These are phyloP conservation scores for Nicator chloris DNA, from an alignment of 2,113 vertebrate species.

Conservation along the genomic window DNA sequence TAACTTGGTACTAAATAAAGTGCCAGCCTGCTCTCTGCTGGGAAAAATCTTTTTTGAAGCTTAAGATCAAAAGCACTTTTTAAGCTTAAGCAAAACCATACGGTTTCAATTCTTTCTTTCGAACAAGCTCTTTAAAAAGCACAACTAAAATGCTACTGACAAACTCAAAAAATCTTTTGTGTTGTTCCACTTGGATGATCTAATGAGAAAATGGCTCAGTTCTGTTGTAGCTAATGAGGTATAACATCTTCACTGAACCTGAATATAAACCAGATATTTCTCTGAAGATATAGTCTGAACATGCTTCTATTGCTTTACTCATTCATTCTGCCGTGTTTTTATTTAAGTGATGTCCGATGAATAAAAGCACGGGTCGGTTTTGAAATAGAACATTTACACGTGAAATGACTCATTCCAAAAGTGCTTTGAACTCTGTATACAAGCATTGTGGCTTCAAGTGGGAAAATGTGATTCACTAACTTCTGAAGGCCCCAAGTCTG, in stretches of 20 bases:
- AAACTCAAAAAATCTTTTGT: conserved; percentile 56
- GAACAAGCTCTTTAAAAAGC: conserved; percentile 52
- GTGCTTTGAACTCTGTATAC: conserved; percentile 32
- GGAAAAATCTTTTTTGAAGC: conserved; percentile 52
- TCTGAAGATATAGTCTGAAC: neutral
- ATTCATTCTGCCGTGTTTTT: conserved; percentile 36
- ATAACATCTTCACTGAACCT: conserved; percentile 62
- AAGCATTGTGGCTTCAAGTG: neutral
- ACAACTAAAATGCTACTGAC: conserved; percentile 44
- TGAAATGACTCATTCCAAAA: neutral
- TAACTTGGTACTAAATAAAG: neutral
- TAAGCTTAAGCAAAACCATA: conserved; percentile 12
- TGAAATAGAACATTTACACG: conserved; percentile 45
- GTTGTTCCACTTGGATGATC: conserved; percentile 54
- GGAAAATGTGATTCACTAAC: neutral
- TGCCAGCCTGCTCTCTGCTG: conserved; percentile 3
- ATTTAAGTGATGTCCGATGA: conserved; percentile 59
- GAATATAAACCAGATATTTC: conserved; percentile 46
- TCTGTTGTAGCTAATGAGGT: conserved; percentile 61
- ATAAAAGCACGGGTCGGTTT: conserved; percentile 43
- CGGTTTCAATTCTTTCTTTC: conserved; percentile 42
- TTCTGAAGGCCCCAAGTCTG: neutral
- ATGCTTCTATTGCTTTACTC: neutral
- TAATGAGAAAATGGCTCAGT: conserved; percentile 66
- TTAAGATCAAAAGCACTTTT: conserved; percentile 42